phyloP scores from a whole-genome alignment of 2,888 invertebrate species.

The Lasius platythorax region DNA sequence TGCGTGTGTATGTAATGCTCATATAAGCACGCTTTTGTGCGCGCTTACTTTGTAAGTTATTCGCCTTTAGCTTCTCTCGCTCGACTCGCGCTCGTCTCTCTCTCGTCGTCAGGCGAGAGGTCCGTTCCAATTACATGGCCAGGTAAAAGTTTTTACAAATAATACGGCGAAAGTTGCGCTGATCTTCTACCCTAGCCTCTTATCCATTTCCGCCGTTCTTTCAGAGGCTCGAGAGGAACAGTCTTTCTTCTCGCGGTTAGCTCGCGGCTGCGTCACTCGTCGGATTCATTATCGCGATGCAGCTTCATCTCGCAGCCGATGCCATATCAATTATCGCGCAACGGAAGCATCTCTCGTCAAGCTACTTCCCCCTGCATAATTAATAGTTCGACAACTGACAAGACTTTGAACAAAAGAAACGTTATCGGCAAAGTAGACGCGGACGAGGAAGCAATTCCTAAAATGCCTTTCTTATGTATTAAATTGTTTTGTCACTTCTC shows the following conservation, averaged over 20 bases:
- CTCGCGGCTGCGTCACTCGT: neutral
- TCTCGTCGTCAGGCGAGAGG: neutral
- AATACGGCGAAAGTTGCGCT: constrained; percentile 35
- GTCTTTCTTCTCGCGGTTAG: neutral
- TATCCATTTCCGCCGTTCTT: neutral
- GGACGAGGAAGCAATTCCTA: neutral
- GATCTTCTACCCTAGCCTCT: constrained; percentile 22
- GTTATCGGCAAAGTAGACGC: neutral
- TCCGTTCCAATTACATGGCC: constrained; percentile 42
- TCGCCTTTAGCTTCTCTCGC: constrained; percentile 34
- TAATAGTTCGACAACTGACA: constrained; percentile 55
- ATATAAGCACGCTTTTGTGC: constrained; percentile 36
- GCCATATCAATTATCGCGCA: constrained; percentile 67
- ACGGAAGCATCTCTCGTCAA: constrained; percentile 47
- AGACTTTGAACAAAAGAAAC: neutral
- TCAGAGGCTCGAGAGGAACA: neutral
- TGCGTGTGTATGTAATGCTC: neutral
- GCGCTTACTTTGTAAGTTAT: constrained; percentile 23
- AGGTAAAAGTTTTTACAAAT: constrained; percentile 40
- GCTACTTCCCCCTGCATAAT: constrained; percentile 60
- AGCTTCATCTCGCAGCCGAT: constrained; percentile 43
- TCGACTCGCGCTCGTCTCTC: neutral
- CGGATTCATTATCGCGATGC: constrained; percentile 6
- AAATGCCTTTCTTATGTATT: neutral
- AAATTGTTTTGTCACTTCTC: neutral